Conservation (phyloP, 2,113 vertebrate species). For the Scytalopus superciliaris region DNA sequence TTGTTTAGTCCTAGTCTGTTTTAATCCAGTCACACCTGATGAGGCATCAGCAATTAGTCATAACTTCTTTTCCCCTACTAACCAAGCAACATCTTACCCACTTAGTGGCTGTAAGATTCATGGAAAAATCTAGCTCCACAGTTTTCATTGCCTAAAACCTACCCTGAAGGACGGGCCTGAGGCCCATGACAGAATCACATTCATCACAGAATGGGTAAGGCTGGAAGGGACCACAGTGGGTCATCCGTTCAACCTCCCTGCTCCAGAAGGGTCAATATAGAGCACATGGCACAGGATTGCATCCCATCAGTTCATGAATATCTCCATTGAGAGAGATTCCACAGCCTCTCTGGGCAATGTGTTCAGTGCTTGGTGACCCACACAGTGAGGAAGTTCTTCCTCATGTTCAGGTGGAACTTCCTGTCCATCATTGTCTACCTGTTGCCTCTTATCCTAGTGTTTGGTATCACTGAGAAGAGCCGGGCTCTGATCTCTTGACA, state of each 20-base stretch:
- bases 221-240: background rate
- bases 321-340: background rate
- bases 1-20: slow-evolving; percentile 27
- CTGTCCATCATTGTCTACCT: background rate
- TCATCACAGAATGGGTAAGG: background rate
- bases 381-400: background rate
- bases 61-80: background rate
- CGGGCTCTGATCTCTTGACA: background rate
- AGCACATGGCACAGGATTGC: background rate
- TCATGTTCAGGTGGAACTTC: background rate
- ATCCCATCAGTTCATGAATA: background rate
- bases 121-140: background rate
- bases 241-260: background rate
- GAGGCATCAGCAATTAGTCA: slow-evolving; percentile 14
- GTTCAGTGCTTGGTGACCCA: background rate
- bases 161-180: background rate
- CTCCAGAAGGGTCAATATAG: no score
- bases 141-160: background rate
- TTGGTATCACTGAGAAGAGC: background rate
- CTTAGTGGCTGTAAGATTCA: background rate
- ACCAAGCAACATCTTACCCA: background rate
- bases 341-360: background rate
- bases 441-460: background rate
- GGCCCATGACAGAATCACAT: background rate
- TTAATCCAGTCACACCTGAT: slow-evolving; percentile 1